These are phyloP conservation scores for Chloroclysta siterata DNA, from an alignment of 2,888 invertebrate species.

Conservation along the genomic window DNA sequence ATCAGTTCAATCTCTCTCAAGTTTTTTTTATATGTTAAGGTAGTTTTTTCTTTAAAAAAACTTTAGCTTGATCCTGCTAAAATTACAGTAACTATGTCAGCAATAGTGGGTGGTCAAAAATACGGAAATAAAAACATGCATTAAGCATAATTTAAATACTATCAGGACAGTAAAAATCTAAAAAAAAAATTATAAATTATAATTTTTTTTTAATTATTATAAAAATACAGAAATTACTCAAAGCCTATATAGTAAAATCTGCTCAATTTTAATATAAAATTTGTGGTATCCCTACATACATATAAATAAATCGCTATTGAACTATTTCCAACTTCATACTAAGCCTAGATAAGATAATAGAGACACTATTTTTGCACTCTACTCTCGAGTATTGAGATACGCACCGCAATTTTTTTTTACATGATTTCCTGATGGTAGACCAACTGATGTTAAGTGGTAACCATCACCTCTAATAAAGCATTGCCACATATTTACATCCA, in stretches of 20 bases:
- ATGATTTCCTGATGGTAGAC: no score
- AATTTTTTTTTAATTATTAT: no score
- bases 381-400: neutral
- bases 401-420: no score
- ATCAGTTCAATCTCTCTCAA: neutral
- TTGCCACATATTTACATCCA: no score
- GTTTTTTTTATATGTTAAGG: neutral
- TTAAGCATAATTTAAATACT: neutral
- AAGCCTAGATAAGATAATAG: neutral
- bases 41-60: neutral
- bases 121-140: slow-evolving; percentile 2
- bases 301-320: no score
- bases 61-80: neutral
- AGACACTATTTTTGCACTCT: neutral
- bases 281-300: no score
- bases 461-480: no score
- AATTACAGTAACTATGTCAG: neutral
- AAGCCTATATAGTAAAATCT: neutral
- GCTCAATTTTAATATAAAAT: no score
- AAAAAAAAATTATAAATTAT: neutral
- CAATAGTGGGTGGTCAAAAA: neutral
- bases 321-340: neutral
- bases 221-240: neutral
- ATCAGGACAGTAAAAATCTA: neutral
- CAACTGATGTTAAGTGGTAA: no score